Conservation (phyloP, 2,888 invertebrate species). For the Rhaphigaster nebulosa region DNA sequence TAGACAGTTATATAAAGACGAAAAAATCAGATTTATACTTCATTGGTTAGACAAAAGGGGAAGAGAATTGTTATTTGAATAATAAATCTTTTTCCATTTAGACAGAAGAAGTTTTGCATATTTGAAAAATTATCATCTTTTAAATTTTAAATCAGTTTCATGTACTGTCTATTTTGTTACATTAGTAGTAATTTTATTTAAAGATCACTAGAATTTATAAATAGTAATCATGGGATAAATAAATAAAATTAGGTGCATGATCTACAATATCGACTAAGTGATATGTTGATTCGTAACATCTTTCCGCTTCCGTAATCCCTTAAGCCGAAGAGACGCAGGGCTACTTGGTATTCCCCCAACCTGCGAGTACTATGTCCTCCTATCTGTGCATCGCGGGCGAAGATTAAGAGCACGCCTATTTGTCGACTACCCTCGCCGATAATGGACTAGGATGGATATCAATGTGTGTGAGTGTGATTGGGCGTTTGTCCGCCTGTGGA, state of each 20-base stretch:
- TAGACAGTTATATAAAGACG: neutral
- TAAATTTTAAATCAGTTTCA: no score
- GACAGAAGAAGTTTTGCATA: no score
- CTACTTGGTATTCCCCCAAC: slow-evolving; percentile 39
- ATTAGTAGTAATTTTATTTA: no score
- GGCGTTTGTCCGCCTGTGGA: slow-evolving; percentile 38
- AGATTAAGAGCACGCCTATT: slow-evolving; percentile 52
- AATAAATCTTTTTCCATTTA: no score
- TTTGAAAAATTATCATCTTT: no score
- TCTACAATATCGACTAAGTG: neutral
- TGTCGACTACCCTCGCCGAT: slow-evolving; percentile 46
- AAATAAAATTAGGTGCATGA: neutral
- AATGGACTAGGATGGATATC: slow-evolving; percentile 49
- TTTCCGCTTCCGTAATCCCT: neutral
- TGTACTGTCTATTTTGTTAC: no score
- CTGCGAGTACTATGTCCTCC: slow-evolving; percentile 16
- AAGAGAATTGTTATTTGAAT: no score
- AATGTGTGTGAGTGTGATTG: slow-evolving; percentile 31
- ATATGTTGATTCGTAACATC: neutral
- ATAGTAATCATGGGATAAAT: neutral
- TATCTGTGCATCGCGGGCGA: slow-evolving; percentile 10
- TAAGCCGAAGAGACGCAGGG: neutral
- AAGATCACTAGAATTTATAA: no score
- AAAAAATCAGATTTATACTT: neutral
- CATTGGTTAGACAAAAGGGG: no score